Evolutionary conservation across 2,888 invertebrate species (phyloP), one percentile per base, ranked within the genome.

Genomic region (Drosophila colorata): DNA sequence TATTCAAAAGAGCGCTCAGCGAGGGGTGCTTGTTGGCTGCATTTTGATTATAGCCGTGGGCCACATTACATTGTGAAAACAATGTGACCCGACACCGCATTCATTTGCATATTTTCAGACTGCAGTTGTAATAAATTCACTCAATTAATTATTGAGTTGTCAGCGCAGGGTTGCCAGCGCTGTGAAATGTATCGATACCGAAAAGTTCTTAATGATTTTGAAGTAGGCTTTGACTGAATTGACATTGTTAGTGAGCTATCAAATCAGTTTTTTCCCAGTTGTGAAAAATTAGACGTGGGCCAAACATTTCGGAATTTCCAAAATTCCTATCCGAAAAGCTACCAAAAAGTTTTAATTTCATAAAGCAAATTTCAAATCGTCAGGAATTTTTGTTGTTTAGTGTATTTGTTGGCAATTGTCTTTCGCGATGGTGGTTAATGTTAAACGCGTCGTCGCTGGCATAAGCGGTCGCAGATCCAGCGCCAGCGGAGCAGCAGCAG

Each of bases 231-330:
- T 61, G 64, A 16, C 2, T 9, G 41, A 41, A 16, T 41, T 56
- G 58, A 18, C 68, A 53, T 14, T 53, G 33, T n/a, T 40, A n/a
- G 28, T 16, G 33, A 18, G n/a, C 18, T 38, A 16, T 20, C 14
- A 53, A 28, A 37, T 56, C 14, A 25, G 9, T 41, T 16, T 46
- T 55, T 35, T 61, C 57, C 16, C 69, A 78, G 66, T 76, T 78
- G 69, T 63, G 37, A 66, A 73, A 76, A 73, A 60, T 75, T 76
- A 46, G 58, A 56, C 73, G 69, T 69, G 59, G 58, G 74, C 65
- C 38, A 53, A 64, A 60, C 73, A 69, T 55, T 75, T 70, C 56
- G 70, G 58, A 63, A 20, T 35, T 52, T 44, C 43, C 25, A 31
- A 59, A 64, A 59, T 55, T 52, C 28, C 41, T 57, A 63, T 58